Evolutionary conservation across 2,888 invertebrate genomes (phyloP), one percentile per base, ranked within the genome.

Genomic region (Heliconius sara): DNA sequence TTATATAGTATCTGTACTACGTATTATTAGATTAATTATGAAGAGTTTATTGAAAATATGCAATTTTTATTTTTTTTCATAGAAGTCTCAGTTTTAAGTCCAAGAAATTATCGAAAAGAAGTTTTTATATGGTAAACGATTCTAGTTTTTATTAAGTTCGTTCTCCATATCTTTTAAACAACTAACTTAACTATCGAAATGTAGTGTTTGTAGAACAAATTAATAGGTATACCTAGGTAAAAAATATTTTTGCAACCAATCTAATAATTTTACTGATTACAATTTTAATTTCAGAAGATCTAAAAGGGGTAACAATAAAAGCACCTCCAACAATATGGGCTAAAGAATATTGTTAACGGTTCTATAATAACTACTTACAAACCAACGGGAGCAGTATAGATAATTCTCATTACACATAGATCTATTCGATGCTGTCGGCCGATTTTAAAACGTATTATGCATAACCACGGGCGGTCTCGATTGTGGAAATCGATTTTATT

Each of bases 331-430:
- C 90, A 90, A 91, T 91, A 87, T 89, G 90, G 91, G 90, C 85
- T 87, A 89, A 90, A 92, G 92, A 92, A 91, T 89, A 91, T 92
- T 89, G 91, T 92, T 94, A 92, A 93, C 88, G 86, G 87, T 86
- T 87, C 87, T 90, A 92, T 92, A 91, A 91, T 92, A 90, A 82
- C 81, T 63, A 88, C 91, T 92, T 89, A 90, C 88, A 92, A 90
- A 91, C 91, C 90, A 91, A 94, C 95, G 91, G 95, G 91, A 95
- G 95, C 95, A 92, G 91, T 91, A 89, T 89, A 91, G 93, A 93
- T 94, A 95, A 95, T 94, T 94, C 93, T 95, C 92, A 95, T 95
- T 95, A 95, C 93, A 95, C 92, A 95, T 93, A 93, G 91, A 92
- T 92, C 93, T 91, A 90, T 93, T 93, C 90, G 92, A 88, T 89